These are phyloP conservation scores for Sebastes glaucus DNA, from an alignment of 2,797 vertebrate genomes.

Conservation along the genomic window DNA sequence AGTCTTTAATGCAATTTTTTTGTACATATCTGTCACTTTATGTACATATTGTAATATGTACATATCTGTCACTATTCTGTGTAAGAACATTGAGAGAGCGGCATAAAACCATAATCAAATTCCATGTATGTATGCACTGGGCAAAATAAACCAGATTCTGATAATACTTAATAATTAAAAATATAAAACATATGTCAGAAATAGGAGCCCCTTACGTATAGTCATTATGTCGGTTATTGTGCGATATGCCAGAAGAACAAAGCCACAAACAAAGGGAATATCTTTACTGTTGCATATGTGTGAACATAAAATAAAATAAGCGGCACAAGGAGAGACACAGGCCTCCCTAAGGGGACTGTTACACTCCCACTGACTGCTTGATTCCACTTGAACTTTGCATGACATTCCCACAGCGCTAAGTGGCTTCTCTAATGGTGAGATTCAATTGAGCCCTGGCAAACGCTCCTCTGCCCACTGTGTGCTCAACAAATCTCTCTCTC, in stretches of 20 bases:
- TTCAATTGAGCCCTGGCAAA: slow-evolving; percentile 61
- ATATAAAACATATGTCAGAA: neutral
- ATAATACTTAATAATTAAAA: neutral
- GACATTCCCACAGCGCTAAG: slow-evolving; percentile 73
- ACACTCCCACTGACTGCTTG: slow-evolving; percentile 63
- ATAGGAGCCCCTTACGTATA: neutral
- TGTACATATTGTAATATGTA: too few relatives aligned
- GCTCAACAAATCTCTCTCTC: slow-evolving; percentile 18
- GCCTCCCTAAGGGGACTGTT: slow-evolving; percentile 56
- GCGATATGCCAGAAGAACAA: neutral
- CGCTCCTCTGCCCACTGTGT: slow-evolving; percentile 45
- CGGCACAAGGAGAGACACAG: slow-evolving; percentile 40
- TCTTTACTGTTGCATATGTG: slow-evolving; percentile 28
- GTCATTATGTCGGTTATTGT: neutral
- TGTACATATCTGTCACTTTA: too few relatives aligned
- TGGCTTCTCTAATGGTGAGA: slow-evolving; percentile 65
- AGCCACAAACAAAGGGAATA: slow-evolving; percentile 15
- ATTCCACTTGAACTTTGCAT: slow-evolving; percentile 78
- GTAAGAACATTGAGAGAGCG: too few relatives aligned
- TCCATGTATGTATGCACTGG: too few relatives aligned
- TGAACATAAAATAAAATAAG: slow-evolving; percentile 36
- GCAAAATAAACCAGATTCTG: too few relatives aligned
- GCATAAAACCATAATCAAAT: too few relatives aligned
- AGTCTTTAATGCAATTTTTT: too few relatives aligned
- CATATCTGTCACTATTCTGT: too few relatives aligned